A percentile compares a stretch with the other conserved stretches of the same genome.
Evolutionary conservation across 2,888 invertebrate genomes (phyloP).

Genomic region (Peribatodes rhomboidaria): DNA sequence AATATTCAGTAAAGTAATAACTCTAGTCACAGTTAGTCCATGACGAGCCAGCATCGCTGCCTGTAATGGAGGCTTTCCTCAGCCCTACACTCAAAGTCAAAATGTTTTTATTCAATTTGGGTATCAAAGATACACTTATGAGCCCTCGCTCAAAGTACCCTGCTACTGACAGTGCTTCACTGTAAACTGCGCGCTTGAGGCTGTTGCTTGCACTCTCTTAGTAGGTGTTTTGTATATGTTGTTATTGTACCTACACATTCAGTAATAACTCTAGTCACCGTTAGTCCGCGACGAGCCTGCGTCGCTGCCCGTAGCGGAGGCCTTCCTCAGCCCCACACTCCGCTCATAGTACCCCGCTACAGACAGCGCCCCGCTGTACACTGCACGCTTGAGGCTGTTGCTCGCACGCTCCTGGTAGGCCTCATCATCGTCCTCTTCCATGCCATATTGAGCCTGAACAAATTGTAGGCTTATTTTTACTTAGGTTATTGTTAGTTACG

Average conservation of each 20-base stretch:
- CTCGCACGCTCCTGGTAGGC: constrained; percentile 91
- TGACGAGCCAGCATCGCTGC: constrained; percentile 93
- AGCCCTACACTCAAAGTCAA: constrained; percentile 92
- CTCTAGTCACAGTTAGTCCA: constrained; percentile 90
- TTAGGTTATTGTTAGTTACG: background rate
- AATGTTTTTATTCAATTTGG: too few relatives aligned
- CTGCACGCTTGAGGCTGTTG: constrained; percentile 93
- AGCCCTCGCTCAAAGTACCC: constrained; percentile 95
- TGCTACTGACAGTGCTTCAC: constrained; percentile 94
- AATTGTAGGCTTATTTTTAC: background rate
- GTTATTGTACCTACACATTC: too few relatives aligned
- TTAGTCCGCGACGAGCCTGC: constrained; percentile 93
- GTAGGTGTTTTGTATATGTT: too few relatives aligned
- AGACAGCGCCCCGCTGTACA: constrained; percentile 94
- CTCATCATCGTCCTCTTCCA: constrained; percentile 95
- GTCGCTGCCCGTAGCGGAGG: constrained; percentile 92
- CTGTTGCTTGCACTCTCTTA: constrained; percentile 92
- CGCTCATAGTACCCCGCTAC: constrained; percentile 94
- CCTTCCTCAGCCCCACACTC: constrained; percentile 91
- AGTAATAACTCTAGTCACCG: too few relatives aligned
- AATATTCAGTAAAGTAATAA: too few relatives aligned
- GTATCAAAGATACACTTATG: too few relatives aligned
- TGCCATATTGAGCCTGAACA: constrained; percentile 92
- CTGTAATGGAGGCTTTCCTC: constrained; percentile 91
- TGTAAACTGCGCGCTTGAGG: constrained; percentile 93